A percentile compares a stretch with the other conserved stretches of the same genome.
Conservation (phyloP, 1,140 invertebrate genomes). For the Drosophila paulistorum region DNA sequence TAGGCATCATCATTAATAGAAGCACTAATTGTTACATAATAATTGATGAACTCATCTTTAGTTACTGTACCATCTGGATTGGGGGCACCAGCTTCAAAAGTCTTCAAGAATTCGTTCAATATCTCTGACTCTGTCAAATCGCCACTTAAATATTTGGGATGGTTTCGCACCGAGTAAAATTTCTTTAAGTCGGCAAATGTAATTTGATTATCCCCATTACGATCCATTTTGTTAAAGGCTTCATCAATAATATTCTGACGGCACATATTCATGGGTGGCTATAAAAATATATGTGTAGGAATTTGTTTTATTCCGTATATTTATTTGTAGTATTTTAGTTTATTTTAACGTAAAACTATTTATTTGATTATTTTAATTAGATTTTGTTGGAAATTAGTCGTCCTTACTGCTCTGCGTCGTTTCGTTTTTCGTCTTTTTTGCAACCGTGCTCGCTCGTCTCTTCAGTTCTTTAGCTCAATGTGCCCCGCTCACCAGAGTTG, state of each 20-base stretch:
- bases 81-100: constrained; percentile 90
- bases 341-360: no score
- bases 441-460: no score
- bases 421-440: no score
- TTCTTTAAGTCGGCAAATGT: constrained; percentile 90
- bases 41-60: constrained; percentile 96
- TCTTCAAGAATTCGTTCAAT: constrained; percentile 91
- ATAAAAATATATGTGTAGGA: no score
- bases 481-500: no score
- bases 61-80: constrained; percentile 92
- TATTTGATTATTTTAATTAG: no score
- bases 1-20: constrained; percentile 97
- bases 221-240: constrained; percentile 95
- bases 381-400: no score
- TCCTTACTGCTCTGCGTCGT: no score
- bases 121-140: constrained; percentile 94
- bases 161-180: constrained; percentile 65
- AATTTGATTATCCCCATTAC: constrained; percentile 92
- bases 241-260: constrained; percentile 90
- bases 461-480: no score
- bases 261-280: constrained; percentile 93
- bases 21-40: constrained; percentile 95
- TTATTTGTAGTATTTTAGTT: no score
- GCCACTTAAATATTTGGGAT: constrained; percentile 90
- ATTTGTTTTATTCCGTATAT: no score